Evolutionary conservation across 2,113 vertebrate genomes (phyloP).

Genomic region (Scolopax mira): DNA sequence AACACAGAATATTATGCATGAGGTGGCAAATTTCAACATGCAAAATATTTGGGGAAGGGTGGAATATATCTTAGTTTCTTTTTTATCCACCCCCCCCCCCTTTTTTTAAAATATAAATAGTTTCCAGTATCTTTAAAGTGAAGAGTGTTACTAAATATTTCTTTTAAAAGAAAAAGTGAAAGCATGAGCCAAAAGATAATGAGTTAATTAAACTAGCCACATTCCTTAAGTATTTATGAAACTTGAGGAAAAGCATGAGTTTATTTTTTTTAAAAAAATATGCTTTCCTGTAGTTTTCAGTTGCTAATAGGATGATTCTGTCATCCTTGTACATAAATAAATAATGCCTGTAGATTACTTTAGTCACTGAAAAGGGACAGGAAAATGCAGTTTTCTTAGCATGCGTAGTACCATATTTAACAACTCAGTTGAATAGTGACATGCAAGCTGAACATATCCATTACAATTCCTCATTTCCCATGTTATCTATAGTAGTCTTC

Average conservation of each 20-base stretch:
- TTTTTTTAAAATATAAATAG: background rate
- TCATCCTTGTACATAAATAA: constrained; percentile 26
- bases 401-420: background rate
- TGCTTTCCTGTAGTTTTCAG: background rate
- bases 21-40: background rate
- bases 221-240: background rate
- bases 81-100: too few species aligned
- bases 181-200: background rate
- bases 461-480: background rate
- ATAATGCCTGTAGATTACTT: constrained; percentile 16
- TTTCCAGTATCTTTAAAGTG: background rate
- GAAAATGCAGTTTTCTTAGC: background rate
- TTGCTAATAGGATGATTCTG: constrained; percentile 3
- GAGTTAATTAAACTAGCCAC: background rate
- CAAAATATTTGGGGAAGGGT: background rate
- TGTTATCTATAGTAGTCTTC: background rate
- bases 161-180: background rate
- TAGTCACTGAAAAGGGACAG: constrained; percentile 17
- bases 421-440: background rate
- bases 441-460: background rate
- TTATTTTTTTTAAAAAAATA: background rate
- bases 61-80: background rate
- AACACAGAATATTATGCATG: background rate
- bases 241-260: background rate
- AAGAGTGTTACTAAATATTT: background rate